A percentile compares a stretch with the other conserved stretches of the same genome.
Evolutionary conservation across 2,113 vertebrate genomes (phyloP).

Genomic region (Montifringilla adamsi): DNA sequence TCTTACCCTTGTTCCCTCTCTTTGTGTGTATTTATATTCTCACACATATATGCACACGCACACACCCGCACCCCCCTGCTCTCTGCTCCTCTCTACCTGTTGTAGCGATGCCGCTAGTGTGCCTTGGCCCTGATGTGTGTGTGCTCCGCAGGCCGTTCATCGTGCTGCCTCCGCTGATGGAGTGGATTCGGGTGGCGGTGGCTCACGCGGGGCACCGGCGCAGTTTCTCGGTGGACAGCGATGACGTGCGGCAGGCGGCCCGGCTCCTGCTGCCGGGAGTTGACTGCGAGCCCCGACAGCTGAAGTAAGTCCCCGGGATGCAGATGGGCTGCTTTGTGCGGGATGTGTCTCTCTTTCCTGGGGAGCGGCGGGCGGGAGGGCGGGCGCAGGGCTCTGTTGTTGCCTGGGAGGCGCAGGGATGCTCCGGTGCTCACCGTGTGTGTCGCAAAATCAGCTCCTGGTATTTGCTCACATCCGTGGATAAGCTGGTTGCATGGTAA

Average conservation of each 20-base stretch:
- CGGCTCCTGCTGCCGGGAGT: slow-evolving; percentile 92
- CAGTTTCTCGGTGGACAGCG: slow-evolving; percentile 97
- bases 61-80: neutral
- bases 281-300: slow-evolving; percentile 96
- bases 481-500: slow-evolving; percentile 3
- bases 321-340: neutral
- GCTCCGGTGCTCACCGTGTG: neutral
- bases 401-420: neutral
- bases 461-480: neutral
- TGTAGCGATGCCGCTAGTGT: neutral
- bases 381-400: neutral
- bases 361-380: neutral
- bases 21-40: neutral
- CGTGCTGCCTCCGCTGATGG: slow-evolving; percentile 95
- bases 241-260: slow-evolving; percentile 95
- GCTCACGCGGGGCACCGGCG: slow-evolving; percentile 93
- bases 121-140: neutral
- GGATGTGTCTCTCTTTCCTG: neutral
- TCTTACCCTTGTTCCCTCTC: neutral
- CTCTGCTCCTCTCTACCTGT: neutral
- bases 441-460: neutral
- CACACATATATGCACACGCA: neutral
- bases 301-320: slow-evolving; percentile 80
- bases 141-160: slow-evolving; percentile 86
- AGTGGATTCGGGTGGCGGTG: slow-evolving; percentile 94